Conservation (phyloP, 2,888 invertebrate species). For the Lamellibrachia satsuma region DNA sequence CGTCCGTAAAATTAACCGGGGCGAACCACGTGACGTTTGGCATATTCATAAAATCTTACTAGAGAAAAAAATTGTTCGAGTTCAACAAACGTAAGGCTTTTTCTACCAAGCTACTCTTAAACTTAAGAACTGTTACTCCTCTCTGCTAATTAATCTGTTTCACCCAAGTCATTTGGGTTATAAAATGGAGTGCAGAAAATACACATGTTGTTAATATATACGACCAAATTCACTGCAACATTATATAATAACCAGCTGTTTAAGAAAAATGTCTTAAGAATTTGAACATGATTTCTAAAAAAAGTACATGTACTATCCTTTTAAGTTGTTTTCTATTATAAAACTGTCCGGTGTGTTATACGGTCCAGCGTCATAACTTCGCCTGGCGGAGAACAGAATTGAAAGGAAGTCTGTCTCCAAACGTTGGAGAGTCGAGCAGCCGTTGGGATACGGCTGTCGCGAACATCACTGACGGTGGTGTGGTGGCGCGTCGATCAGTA, state of each 20-base stretch:
- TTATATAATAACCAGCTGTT: neutral
- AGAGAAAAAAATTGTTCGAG: no score
- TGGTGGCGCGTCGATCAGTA: slow-evolving; percentile 24
- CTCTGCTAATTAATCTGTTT: no score
- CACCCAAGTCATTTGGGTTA: neutral
- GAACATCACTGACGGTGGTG: neutral
- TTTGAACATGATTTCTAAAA: neutral
- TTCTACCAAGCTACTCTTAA: no score
- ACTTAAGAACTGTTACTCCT: no score
- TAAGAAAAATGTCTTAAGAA: neutral
- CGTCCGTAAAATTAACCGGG: neutral
- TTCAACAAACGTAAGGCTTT: no score
- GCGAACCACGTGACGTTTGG: neutral
- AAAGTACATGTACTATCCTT: neutral
- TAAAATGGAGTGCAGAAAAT: neutral
- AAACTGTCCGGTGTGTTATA: neutral
- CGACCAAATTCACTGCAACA: neutral
- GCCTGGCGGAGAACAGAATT: neutral
- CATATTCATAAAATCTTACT: neutral
- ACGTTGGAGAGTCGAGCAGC: neutral
- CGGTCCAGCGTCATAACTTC: neutral
- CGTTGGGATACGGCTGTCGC: neutral
- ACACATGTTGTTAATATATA: neutral
- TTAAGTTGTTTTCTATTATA: neutral
- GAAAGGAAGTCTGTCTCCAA: neutral